A percentile compares a stretch with the other conserved stretches of the same genome.
phyloP scores from a whole-genome alignment of 2,888 invertebrate species.

The Tenthredo livida region DNA sequence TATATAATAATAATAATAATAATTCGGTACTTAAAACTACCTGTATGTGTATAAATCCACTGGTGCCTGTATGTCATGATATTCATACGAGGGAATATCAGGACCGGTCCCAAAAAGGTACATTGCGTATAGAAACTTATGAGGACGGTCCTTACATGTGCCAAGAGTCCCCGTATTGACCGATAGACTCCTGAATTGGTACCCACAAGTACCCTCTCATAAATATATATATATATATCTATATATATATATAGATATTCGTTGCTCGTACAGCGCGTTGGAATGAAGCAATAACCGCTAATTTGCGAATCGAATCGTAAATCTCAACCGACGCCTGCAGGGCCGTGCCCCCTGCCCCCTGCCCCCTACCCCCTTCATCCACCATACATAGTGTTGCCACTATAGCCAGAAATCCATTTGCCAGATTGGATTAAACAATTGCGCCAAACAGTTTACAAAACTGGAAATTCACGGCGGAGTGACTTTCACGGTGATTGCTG shows the following conservation, averaged over 20 bases:
- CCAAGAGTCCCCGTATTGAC: too few relatives aligned
- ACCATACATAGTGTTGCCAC: slow-evolving; percentile 8
- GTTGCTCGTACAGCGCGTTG: slow-evolving; percentile 29
- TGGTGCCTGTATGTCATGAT: too few relatives aligned
- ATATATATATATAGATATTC: not conserved
- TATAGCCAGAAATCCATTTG: slow-evolving; percentile 61
- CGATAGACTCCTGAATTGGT: too few relatives aligned
- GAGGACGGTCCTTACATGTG: too few relatives aligned
- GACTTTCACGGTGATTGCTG: slow-evolving; percentile 51
- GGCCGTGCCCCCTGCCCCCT: slow-evolving; percentile 42
- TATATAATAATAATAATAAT: too few relatives aligned
- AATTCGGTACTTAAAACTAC: too few relatives aligned
- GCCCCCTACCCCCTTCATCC: not conserved
- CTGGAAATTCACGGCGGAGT: slow-evolving; percentile 29
- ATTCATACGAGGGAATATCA: too few relatives aligned
- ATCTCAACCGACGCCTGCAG: slow-evolving; percentile 65
- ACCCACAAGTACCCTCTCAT: too few relatives aligned
- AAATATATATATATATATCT: not conserved
- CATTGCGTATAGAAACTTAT: too few relatives aligned
- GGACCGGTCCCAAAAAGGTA: too few relatives aligned
- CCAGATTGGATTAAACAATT: slow-evolving; percentile 71
- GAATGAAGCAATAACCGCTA: slow-evolving; percentile 76
- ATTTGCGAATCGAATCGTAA: slow-evolving; percentile 78
- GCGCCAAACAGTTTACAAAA: slow-evolving; percentile 58
- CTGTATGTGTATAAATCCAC: too few relatives aligned